phyloP scores from a whole-genome alignment of 2,797 vertebrate genomes.

The Sciurus carolinensis region DNA sequence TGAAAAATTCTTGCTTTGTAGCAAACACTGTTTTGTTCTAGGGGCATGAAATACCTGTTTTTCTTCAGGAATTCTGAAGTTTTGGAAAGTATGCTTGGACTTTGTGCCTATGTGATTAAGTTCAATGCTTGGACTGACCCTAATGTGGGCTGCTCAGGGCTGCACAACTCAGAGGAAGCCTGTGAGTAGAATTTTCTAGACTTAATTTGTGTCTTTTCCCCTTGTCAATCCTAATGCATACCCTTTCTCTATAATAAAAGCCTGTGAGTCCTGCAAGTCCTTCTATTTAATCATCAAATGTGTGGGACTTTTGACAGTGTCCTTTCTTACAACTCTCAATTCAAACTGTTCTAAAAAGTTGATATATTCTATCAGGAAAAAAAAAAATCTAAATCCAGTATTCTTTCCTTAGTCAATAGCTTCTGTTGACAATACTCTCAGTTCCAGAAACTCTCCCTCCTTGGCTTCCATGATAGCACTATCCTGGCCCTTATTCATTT shows the following conservation, averaged over 20 bases:
- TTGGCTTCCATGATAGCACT: background rate
- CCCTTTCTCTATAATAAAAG: background rate
- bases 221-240: background rate
- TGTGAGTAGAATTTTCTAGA: background rate
- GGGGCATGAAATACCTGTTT: background rate
- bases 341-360: background rate
- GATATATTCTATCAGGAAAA: background rate
- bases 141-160: background rate
- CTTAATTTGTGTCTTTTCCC: background rate
- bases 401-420: background rate
- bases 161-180: background rate
- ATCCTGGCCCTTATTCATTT: background rate
- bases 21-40: background rate
- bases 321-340: background rate
- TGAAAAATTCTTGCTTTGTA: background rate
- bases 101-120: background rate
- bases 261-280: background rate
- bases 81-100: background rate
- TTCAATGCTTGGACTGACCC: background rate
- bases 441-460: constrained; percentile 43
- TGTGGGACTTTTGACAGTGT: background rate
- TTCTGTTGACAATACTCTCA: background rate
- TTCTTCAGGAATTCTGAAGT: background rate
- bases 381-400: background rate
- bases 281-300: background rate